These are phyloP conservation scores for Xiphias gladius DNA, from an alignment of 2,113 vertebrate species.

Conservation along the genomic window DNA sequence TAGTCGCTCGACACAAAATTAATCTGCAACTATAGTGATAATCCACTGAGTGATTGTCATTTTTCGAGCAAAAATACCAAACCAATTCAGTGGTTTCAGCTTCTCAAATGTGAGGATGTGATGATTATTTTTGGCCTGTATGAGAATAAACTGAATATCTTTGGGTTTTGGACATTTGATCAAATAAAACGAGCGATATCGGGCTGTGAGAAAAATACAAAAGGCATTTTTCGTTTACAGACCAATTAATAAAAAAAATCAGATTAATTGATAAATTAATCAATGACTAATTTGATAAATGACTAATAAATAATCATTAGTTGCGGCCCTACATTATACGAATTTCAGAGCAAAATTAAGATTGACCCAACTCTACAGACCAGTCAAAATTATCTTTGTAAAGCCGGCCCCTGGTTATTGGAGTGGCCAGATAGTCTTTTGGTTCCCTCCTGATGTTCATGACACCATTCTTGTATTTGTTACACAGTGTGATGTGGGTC, in stretches of 20 bases:
- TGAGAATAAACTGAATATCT: too few relatives aligned
- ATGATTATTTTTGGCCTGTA: too few relatives aligned
- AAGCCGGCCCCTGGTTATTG: not conserved
- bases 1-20: too few relatives aligned
- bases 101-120: too few relatives aligned
- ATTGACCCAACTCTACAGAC: not conserved
- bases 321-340: not conserved
- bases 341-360: not conserved
- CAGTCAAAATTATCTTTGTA: not conserved
- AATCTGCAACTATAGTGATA: too few relatives aligned
- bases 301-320: too few relatives aligned
- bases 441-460: not conserved
- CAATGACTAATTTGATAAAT: not conserved
- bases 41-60: too few relatives aligned
- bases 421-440: not conserved
- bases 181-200: not conserved
- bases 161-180: not conserved
- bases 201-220: not conserved
- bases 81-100: too few relatives aligned
- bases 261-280: not conserved
- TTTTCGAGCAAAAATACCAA: too few relatives aligned
- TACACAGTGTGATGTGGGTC: not conserved
- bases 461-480: conserved; percentile 18
- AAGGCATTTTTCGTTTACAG: not conserved
- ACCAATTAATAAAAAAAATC: not conserved